A percentile compares a stretch with the other conserved stretches of the same genome.
These are phyloP conservation scores for Corydoras maculifer DNA, from an alignment of 2,113 vertebrate species.

Conservation along the genomic window DNA sequence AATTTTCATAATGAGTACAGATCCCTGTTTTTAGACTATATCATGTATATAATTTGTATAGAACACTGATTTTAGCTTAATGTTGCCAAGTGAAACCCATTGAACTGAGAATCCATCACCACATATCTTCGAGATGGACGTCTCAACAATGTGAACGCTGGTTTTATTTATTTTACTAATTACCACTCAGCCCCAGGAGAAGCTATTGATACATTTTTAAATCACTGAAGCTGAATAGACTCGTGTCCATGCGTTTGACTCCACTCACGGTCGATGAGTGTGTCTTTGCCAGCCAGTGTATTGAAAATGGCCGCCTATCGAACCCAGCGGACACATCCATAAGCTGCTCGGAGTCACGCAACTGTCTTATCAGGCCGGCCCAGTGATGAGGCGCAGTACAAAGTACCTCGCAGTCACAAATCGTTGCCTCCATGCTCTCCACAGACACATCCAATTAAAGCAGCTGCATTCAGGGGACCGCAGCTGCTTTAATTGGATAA, in stretches of 20 bases:
- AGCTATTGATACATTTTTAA: background rate
- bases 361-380: conserved; percentile 36
- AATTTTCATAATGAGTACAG: no score
- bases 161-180: background rate
- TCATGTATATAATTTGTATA: no score
- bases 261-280: background rate
- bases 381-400: conserved; percentile 24
- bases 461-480: conserved; percentile 24
- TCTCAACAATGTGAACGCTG: no score
- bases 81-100: background rate
- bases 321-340: conserved; percentile 9
- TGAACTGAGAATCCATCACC: background rate
- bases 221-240: background rate
- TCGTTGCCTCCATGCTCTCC: background rate
- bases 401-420: conserved; percentile 7
- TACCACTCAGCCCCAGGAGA: background rate
- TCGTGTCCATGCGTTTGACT: conserved; percentile 8
- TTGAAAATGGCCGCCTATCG: conserved; percentile 6
- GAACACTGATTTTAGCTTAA: no score
- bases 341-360: conserved; percentile 19
- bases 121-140: no score
- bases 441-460: conserved; percentile 43
- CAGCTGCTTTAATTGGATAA: conserved; percentile 32
- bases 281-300: conserved; percentile 11
- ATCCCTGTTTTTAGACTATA: no score